Conservation (phyloP, 2,888 invertebrate genomes). For the Venustoraphidia nigricollis region DNA sequence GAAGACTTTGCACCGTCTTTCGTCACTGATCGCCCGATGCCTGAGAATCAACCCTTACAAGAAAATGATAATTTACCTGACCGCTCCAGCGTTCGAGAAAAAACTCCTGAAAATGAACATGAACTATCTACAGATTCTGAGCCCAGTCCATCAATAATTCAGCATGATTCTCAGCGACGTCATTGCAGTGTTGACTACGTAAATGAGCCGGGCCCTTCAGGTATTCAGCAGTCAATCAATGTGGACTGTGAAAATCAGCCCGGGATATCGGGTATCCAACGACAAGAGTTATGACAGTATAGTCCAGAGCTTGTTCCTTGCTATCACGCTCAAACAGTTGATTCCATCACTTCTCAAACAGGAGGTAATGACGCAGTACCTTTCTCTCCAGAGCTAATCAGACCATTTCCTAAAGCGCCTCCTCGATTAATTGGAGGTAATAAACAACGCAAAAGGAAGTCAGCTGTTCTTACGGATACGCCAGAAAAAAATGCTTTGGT, state of each 20-base stretch:
- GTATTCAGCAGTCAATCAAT: not conserved
- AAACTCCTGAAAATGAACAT: too few species aligned
- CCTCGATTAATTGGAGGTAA: conserved; percentile 6
- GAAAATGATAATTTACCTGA: not conserved
- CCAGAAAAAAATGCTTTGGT: conserved; percentile 12
- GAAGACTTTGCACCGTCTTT: conserved; percentile 9
- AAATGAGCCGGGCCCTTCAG: not conserved
- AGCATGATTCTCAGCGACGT: too few species aligned
- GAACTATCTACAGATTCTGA: too few species aligned
- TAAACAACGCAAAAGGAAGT: conserved; percentile 9
- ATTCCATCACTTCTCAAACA: conserved; percentile 2
- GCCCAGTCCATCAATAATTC: too few species aligned
- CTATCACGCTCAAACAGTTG: conserved; percentile 3
- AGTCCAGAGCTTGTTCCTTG: conserved; percentile 3
- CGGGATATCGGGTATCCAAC: too few species aligned
- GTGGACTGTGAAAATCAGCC: too few species aligned
- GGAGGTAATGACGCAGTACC: not conserved
- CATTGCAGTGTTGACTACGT: not conserved
- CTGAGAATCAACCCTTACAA: not conserved
- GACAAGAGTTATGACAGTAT: not conserved
- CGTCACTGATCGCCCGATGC: not conserved
- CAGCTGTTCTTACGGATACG: conserved; percentile 11
- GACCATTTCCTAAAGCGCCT: conserved; percentile 10
- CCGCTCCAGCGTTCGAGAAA: too few species aligned
- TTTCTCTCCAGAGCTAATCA: conserved; percentile 6